Base-by-base conservation (phyloP, 2,888 invertebrate genomes). In the Cylloceria caligata region DNA sequence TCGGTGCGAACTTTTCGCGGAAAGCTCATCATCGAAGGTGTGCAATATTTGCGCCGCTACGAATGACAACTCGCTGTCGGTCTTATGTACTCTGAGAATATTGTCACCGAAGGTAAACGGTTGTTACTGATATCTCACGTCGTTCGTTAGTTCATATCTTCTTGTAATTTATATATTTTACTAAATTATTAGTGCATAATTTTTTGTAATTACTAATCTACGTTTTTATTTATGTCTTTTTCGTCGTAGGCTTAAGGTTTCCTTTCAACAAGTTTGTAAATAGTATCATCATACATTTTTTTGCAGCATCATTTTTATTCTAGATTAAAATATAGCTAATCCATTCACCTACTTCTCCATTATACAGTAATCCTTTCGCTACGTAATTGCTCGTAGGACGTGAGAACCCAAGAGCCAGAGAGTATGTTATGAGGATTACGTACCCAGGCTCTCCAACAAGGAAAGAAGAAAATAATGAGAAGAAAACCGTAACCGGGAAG, bases 1-100 rank as follows among this genome's bases (percentile, higher is more conserved):
- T 42, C 60, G 60, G 49, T 69, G 69, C 49, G 16, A 82, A 82
- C 78, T 78, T 78, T 74, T 34, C 11, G 36, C 30, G 1, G 47
- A 39, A 30, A 74, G 39, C 69, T 74, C 65, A 65, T 81, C 30
- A 68, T 64, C 55, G 72, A 69, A 68, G 72, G 67, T 57, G 68
- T 60, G 68, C 76, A 77, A 76, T n/a, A n/a, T 72, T 73, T 68
- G 49, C 16, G 42, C 60, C 39, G 34, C 19, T 52, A 42, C 47
- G 13, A 47, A 39, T 21, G 57, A 42, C 65, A 55, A 27, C 49
- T 16, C 27, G 27, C 21, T 74, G 64, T 27, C 64, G 39, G n/a
- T 27, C 30, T 42, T 27, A 21, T 64, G 62, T 36, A 21, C 11
- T 64, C 13, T 6, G 49, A 49, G 34, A 21, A 36, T 1, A 57